Percentiles rank a stretch among this genome's conserved stretches.
Evolutionary conservation across 2,113 vertebrate species (phyloP).

Genomic region (Bufo gargarizans): DNA sequence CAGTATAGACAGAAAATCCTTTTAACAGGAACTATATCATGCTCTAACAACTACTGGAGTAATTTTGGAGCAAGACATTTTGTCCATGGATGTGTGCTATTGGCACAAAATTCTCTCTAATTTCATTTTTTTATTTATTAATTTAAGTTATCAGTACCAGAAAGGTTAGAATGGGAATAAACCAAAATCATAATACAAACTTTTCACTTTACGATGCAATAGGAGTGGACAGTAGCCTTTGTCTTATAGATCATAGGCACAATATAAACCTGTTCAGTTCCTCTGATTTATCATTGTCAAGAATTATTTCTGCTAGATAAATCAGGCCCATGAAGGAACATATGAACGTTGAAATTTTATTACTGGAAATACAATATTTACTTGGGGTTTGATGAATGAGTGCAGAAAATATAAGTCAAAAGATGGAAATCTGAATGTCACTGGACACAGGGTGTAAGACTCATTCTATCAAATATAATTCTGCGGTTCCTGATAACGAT

Average conservation of each 20-base stretch:
- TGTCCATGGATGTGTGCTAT: too few relatives aligned
- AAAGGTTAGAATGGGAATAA: neutral
- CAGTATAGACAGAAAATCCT: too few relatives aligned
- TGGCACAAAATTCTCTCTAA: too few relatives aligned
- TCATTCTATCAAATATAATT: neutral
- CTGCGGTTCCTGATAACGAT: neutral
- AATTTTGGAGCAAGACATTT: too few relatives aligned
- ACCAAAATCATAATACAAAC: neutral
- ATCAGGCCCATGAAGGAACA: constrained; percentile 16
- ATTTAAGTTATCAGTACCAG: neutral
- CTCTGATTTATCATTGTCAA: constrained; percentile 24
- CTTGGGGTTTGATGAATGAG: constrained; percentile 11
- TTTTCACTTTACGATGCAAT: neutral
- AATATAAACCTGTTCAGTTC: constrained; percentile 33
- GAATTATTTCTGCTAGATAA: constrained; percentile 19
- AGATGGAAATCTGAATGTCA: constrained; percentile 4
- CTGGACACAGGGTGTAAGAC: neutral
- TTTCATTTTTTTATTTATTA: neutral
- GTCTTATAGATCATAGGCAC: constrained; percentile 12
- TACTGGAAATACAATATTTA: constrained; percentile 33
- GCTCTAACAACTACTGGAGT: too few relatives aligned
- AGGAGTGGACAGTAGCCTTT: constrained; percentile 19
- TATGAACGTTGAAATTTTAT: neutral
- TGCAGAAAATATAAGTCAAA: constrained; percentile 2
- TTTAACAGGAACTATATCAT: too few relatives aligned